Conservation (phyloP, 53 echinoderm and acorn worm species). For the Holothuria scabra region DNA sequence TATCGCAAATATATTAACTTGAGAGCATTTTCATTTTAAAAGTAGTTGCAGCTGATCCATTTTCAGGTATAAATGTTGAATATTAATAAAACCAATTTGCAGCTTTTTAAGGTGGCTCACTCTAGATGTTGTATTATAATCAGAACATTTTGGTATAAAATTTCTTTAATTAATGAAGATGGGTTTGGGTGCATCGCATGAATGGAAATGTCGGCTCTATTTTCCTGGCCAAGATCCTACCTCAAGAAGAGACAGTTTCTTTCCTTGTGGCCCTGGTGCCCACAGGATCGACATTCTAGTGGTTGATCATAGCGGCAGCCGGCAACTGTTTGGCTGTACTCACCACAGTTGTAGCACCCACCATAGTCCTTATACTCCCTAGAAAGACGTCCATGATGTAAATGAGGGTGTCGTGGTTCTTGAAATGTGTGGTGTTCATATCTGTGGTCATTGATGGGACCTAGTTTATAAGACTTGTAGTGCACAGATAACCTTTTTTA, state of each 20-base stretch:
- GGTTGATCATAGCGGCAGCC: neutral
- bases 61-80: constrained; percentile 5
- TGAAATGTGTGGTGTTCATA: no score
- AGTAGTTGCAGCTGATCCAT: constrained; percentile 6
- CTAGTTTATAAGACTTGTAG: no score
- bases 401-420: neutral
- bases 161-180: no score
- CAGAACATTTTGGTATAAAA: no score
- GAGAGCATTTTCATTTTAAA: neutral
- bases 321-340: constrained; percentile 5
- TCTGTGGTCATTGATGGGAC: no score
- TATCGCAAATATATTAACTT: neutral
- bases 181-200: no score
- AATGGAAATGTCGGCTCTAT: neutral
- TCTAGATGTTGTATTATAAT: no score
- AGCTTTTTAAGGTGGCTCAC: neutral
- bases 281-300: neutral
- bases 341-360: constrained; percentile 21
- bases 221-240: neutral
- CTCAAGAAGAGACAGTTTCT: neutral
- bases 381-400: no score
- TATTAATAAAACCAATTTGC: constrained; percentile 15
- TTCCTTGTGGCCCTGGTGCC: neutral
- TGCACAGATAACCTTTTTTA: no score
- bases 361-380: neutral